Evolutionary conservation across 2,797 vertebrate genomes (phyloP), one percentile per base, ranked within the genome.

Genomic region (Ctenosaura bakeri): DNA sequence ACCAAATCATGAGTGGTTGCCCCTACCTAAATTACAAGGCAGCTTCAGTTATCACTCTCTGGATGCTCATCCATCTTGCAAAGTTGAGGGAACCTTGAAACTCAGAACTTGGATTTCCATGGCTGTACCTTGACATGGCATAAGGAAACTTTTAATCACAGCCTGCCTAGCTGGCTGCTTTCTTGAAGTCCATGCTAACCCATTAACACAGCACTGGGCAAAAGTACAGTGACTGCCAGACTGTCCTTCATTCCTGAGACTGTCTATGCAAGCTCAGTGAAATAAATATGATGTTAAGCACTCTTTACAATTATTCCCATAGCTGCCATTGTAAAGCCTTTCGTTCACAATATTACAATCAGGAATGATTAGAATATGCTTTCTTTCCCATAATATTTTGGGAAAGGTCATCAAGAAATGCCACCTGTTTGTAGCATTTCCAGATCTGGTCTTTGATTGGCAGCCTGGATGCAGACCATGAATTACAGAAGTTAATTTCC

Each of bases 261-360:
- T 89, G 90, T 93, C 93, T 87, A 35, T 85, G 82, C 88, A 88
- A 81, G 91, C 26, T 88, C 83, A 64, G 35, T 84, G 93, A 95
- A 95, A 96, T 94, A 96, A 90, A 96, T 20, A 93, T 38, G n/a
- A 74, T 66, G 66, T 90, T 90, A 94, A 94, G 93, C 87, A 91
- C 80, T 86, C 85, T 91, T 95, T 92, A 87, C 91, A 94, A 92
- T 0, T 1, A 88, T 88, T 95, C 92, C 95, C 87, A 6, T 22
- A 85, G 90, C 78, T 12, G 3, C 0, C 0, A 32, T 93, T 92
- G 83, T 64, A 86, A 93, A 91, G 90, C 83, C 93, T 90, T 93
- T 94, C 92, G 54, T 91, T 46, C 56, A 10, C 73, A 76, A 35
- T 0, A 13, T 85, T 83, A 76, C 83, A 91, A 90, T 83, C 94